A percentile compares a stretch with the other conserved stretches of the same genome.
Conservation (phyloP, 2,888 invertebrate genomes). For the Drosophila percnosoma region DNA sequence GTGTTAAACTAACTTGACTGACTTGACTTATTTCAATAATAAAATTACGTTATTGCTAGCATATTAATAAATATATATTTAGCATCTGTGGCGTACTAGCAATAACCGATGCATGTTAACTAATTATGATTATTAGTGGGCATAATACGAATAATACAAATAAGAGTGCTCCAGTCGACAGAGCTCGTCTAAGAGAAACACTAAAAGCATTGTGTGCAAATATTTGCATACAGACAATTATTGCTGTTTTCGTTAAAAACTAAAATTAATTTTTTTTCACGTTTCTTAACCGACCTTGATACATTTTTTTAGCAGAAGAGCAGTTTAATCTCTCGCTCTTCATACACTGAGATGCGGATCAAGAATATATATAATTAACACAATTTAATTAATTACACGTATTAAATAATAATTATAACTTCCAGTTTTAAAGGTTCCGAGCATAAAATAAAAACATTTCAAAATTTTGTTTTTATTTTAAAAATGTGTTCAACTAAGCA, state of each 20-base stretch:
- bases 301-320: not conserved
- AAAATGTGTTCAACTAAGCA: not conserved
- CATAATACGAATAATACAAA: not conserved
- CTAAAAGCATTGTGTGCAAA: not conserved
- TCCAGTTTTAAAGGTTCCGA: not conserved
- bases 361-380: not conserved
- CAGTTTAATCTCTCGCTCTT: not conserved
- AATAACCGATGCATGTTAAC: not conserved
- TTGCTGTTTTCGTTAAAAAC: not conserved
- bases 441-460: not conserved
- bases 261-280: too few relatives aligned
- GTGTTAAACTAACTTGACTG: not conserved
- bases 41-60: not conserved
- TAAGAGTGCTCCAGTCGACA: not conserved
- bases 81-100: not conserved
- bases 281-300: not conserved
- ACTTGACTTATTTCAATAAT: not conserved
- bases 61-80: not conserved
- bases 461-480: rapidly evolving
- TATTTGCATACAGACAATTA: not conserved
- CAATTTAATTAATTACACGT: too few relatives aligned
- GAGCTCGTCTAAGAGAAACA: not conserved
- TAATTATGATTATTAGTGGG: not conserved
- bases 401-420: not conserved
- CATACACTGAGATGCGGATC: not conserved